phyloP scores from a whole-genome alignment of 2,797 vertebrate genomes.

The Coranthus polyacanthus region DNA sequence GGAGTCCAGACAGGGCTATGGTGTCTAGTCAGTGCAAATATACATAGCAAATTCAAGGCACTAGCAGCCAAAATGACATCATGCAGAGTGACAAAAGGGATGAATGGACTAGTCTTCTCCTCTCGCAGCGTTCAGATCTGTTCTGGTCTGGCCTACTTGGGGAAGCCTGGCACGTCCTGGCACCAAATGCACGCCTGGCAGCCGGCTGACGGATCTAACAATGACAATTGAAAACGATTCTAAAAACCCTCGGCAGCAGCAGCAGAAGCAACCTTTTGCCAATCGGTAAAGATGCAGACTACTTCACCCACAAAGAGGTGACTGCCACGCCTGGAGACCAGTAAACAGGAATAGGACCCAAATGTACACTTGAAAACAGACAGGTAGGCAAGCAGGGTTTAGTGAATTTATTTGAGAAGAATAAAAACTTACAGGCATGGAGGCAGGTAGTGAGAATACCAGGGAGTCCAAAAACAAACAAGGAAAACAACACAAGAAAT shows the following conservation, averaged over 20 bases:
- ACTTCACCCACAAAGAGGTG: conserved; percentile 48
- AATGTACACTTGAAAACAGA: conserved; percentile 46
- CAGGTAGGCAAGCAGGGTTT: conserved; percentile 40
- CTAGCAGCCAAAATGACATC: background rate
- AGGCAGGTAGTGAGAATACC: too few species aligned
- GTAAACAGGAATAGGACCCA: background rate
- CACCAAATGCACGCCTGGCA: conserved; percentile 36
- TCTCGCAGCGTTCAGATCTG: conserved; percentile 20
- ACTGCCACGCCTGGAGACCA: background rate
- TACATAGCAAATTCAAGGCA: too few species aligned
- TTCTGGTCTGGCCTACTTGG: conserved; percentile 12
- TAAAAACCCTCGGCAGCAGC: conserved; percentile 21
- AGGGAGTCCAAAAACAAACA: too few species aligned
- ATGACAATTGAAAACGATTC: background rate
- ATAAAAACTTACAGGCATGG: too few species aligned
- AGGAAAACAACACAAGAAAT: too few species aligned
- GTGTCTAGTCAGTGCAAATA: background rate
- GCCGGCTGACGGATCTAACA: conserved; percentile 35
- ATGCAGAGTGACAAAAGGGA: conserved; percentile 17
- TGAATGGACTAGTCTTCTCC: conserved; percentile 14
- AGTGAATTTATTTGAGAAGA: conserved; percentile 8
- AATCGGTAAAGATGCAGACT: conserved; percentile 26
- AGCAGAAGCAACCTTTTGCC: conserved; percentile 7
- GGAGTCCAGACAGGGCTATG: background rate
- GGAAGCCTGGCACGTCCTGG: conserved; percentile 46